phyloP scores from a whole-genome alignment of 2,113 vertebrate genomes.

The Oceanodroma tethys region DNA sequence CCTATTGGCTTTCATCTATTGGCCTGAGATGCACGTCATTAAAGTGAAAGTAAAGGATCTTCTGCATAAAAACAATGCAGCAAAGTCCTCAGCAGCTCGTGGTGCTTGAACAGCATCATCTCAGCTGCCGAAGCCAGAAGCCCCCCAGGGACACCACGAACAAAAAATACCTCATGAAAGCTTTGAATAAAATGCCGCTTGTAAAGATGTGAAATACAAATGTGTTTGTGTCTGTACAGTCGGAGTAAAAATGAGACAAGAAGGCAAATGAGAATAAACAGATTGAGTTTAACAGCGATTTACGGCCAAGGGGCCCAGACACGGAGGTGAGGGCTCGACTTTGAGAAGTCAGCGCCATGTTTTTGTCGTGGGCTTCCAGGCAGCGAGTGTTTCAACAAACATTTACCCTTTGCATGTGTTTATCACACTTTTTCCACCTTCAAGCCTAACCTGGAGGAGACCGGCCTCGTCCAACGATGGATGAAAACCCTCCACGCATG shows the following conservation, averaged over 20 bases:
- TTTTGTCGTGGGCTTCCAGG: background rate
- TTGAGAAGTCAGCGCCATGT: background rate
- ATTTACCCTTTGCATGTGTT: background rate
- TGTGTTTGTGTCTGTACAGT: background rate
- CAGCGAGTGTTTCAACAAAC: background rate
- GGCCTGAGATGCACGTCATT: conserved; percentile 25
- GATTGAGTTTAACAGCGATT: background rate
- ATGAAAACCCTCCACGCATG: background rate
- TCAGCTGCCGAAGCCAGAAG: background rate
- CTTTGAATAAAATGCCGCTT: background rate
- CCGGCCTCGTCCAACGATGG: background rate
- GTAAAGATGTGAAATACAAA: background rate
- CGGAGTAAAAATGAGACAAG: background rate
- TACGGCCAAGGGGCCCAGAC: background rate
- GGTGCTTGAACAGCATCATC: background rate
- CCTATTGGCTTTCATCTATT: conserved; percentile 50
- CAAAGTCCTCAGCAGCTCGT: background rate
- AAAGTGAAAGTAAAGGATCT: background rate
- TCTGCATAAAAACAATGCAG: background rate
- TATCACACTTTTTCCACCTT: background rate
- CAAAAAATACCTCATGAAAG: conserved; percentile 15
- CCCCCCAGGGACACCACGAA: background rate
- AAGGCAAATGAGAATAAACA: background rate
- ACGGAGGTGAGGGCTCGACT: background rate
- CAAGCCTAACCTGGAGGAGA: background rate